A percentile compares a stretch with the other conserved stretches of the same genome.
phyloP scores from a whole-genome alignment of 2,888 invertebrate genomes.

The Drosophila melanocephala region DNA sequence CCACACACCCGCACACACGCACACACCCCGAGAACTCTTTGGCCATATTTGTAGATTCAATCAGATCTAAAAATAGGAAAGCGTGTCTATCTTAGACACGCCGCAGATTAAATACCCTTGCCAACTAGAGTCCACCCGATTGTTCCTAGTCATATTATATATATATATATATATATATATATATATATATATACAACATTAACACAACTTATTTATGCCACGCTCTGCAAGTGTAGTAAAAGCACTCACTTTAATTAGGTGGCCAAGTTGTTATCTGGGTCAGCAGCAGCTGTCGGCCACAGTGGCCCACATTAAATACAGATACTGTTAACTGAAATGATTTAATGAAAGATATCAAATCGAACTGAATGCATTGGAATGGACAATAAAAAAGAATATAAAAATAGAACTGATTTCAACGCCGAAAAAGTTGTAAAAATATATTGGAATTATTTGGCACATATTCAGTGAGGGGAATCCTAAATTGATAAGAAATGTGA shows the following conservation, averaged over 20 bases:
- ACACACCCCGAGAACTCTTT: background rate
- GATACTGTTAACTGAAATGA: background rate
- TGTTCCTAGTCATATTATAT: background rate
- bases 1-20: background rate
- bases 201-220: background rate
- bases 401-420: background rate
- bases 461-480: background rate
- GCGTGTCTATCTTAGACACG: background rate
- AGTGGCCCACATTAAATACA: background rate
- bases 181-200: background rate
- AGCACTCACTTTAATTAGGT: background rate
- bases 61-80: background rate
- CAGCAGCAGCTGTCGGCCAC: slow-evolving; percentile 1
- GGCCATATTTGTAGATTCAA: background rate
- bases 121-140: background rate
- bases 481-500: background rate
- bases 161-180: background rate
- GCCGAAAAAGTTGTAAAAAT: background rate
- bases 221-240: background rate
- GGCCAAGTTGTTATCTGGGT: background rate
- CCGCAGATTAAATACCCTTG: background rate
- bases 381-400: background rate
- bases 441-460: background rate
- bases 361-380: background rate
- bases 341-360: background rate